Conservation (phyloP, 2,797 vertebrate species). For the Sylvilagus floridanus region DNA sequence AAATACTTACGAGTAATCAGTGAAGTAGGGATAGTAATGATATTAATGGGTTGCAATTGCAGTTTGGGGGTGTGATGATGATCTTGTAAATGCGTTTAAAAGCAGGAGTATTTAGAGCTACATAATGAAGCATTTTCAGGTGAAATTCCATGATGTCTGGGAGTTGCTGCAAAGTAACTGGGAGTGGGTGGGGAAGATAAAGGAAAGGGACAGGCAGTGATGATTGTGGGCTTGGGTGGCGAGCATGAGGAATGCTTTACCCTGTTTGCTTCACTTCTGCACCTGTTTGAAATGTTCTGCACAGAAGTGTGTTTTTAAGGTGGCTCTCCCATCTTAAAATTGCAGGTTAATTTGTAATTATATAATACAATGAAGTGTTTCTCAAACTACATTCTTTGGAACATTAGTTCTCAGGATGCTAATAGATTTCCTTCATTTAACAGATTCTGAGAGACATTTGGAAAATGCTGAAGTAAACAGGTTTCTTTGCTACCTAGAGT, state of each 20-base stretch:
- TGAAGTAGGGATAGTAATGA: background rate
- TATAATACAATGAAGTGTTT: background rate
- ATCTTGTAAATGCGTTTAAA: background rate
- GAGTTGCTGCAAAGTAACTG: slow-evolving; percentile 18
- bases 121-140: background rate
- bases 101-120: background rate
- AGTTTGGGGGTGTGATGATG: background rate
- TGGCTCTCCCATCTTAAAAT: background rate
- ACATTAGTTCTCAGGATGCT: background rate
- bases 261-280: background rate
- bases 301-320: background rate
- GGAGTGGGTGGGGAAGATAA: background rate
- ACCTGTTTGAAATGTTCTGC: background rate
- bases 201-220: background rate
- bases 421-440: background rate
- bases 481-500: background rate
- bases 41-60: background rate
- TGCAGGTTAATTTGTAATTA: background rate
- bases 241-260: background rate
- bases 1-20: background rate
- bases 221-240: background rate
- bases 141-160: background rate
- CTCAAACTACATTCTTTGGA: background rate
- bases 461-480: background rate
- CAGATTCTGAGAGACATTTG: background rate